Conservation (phyloP, 2,113 vertebrate species). For the Rhinoptilus africanus region DNA sequence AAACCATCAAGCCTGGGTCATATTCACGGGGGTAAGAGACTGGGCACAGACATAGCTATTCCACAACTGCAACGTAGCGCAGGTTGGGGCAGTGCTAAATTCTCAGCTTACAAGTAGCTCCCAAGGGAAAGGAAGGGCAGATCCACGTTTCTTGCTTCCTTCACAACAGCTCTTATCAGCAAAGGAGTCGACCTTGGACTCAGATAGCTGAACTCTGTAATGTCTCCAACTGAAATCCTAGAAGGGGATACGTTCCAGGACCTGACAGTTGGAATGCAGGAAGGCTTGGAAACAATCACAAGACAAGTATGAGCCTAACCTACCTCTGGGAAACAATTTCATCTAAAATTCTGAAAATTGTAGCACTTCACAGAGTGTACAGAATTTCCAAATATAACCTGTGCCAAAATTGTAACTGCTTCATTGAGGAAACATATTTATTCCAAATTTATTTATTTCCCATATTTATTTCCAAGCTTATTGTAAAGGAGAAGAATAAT, state of each 20-base stretch:
- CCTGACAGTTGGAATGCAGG: background rate
- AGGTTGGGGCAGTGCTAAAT: background rate
- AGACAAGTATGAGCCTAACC: background rate
- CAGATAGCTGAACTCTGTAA: background rate
- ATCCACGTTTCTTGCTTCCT: background rate
- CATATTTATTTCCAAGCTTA: too few relatives aligned
- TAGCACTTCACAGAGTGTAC: background rate
- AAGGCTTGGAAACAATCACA: background rate
- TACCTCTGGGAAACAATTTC: background rate
- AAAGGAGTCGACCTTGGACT: background rate
- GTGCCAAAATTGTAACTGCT: background rate
- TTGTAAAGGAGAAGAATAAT: background rate
- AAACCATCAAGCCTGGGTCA: accelerated
- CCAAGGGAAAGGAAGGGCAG: background rate
- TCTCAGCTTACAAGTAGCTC: background rate
- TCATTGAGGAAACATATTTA: background rate
- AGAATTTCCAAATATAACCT: background rate
- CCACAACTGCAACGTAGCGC: accelerated
- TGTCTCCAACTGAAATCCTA: background rate
- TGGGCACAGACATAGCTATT: background rate
- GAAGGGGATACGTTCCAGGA: accelerated
- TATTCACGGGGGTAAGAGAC: accelerated
- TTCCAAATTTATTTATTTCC: too few relatives aligned
- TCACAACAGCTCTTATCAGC: background rate
- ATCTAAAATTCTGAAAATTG: background rate